These are phyloP conservation scores for Therioaphis trifolii DNA, from an alignment of 2,888 invertebrate species.

Conservation along the genomic window DNA sequence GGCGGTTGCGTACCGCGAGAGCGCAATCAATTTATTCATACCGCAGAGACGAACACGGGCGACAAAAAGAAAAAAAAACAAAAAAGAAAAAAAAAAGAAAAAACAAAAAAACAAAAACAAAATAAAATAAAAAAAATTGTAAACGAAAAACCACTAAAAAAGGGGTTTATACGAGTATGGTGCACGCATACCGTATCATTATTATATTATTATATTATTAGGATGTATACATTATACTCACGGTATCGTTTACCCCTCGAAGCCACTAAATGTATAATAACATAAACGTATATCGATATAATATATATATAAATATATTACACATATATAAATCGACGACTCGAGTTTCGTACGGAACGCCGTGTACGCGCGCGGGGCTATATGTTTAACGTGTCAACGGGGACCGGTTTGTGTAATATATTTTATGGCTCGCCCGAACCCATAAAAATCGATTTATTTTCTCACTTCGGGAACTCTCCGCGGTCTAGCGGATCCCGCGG, in stretches of 20 bases:
- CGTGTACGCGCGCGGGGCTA: neutral
- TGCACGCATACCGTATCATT: neutral
- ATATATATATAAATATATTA: too few species aligned
- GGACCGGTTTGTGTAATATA: neutral
- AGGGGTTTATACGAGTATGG: neutral
- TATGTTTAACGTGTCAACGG: constrained; percentile 6
- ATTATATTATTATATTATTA: neutral
- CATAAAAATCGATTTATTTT: constrained; percentile 28
- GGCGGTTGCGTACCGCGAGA: neutral
- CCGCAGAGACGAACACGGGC: neutral
- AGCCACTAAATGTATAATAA: too few species aligned
- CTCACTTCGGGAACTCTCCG: neutral
- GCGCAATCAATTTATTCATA: constrained; percentile 27
- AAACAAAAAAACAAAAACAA: too few species aligned
- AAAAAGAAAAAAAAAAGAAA: too few species aligned
- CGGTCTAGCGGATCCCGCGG: neutral
- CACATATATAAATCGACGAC: too few species aligned
- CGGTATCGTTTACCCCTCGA: neutral
- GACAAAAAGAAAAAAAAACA: constrained; percentile 7
- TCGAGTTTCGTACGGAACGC: too few species aligned
- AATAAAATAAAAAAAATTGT: too few species aligned
- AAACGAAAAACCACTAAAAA: too few species aligned
- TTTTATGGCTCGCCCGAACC: constrained; percentile 20
- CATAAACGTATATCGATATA: too few species aligned
- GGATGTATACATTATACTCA: neutral